Evolutionary conservation across 2,113 vertebrate species (phyloP), one percentile per base, ranked within the genome.

Genomic region (Chunga burmeisteri): DNA sequence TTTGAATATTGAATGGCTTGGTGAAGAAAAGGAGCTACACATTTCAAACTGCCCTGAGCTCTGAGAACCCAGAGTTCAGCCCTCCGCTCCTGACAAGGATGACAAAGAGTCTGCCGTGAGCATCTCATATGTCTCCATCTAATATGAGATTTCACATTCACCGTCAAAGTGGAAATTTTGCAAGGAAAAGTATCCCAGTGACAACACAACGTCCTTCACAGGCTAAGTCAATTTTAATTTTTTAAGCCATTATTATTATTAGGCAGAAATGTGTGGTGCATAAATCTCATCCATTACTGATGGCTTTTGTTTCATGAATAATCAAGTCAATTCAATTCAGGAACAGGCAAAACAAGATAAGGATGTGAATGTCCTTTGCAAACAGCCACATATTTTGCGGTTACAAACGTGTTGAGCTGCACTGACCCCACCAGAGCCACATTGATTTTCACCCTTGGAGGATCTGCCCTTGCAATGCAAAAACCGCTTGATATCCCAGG

Each of bases 51-150:
- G 0, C 72, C 55, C 56, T 86, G 80, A 90, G 88, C 66, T 61
- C 56, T 11, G 36, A 86, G 72, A 66, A 53, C 49, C 49, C 44
- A 4, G 66, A 86, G 66, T 78, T 72, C 63, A 88, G 32, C 61
- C 75, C 32, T 83, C 40, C 8, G 3, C 40, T 88, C 66, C 94
- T 94, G 92, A 93, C 66, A 93, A 72, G 77, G 49, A 56, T 81
- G 66, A 93, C 70, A 87, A 67, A 96, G 81, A 92, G 38, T 17
- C 73, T 88, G 32, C 86, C 34, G 4, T 79, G 68, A 96, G 86
- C 52, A 68, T 42, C 71, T 96, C 66, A 4, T 63, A 59, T 38
- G 67, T 86, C 93, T 74, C 55, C 58, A 36, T 63, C 66, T 63
- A 36, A 80, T 32, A 32, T 5, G 30, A 83, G 50, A 83, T 68